Evolutionary conservation across 2,797 vertebrate genomes (phyloP), one percentile per base, ranked within the genome.

Genomic region (Mallotus villosus): DNA sequence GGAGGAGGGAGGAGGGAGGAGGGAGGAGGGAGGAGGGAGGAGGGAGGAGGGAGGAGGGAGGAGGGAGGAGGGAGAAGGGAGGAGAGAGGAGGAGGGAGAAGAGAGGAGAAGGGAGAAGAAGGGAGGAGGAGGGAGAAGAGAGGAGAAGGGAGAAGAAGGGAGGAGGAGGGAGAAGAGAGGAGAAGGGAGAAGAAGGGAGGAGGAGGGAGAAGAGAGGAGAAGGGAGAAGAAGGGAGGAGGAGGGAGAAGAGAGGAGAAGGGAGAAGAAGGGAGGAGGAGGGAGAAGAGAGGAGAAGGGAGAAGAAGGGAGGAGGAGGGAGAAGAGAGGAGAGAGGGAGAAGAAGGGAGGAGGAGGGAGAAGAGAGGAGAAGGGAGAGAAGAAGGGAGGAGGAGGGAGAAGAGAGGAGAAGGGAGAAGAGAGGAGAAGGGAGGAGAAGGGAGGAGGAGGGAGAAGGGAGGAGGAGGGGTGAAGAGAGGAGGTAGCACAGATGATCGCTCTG

Each of bases 401-500:
- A 16, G 2, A 0, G 14, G 72, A 75, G 57, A 6, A 6, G 8
- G 68, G 68, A 46, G n/a, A n/a, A n/a, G n/a, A 68, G 11, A 4
- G 67, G 58, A 37, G 53, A 25, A n/a, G n/a, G n/a, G 57, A 74
- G 68, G 24, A 19, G 9, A n/a, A n/a, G n/a, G n/a, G 70, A 75
- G 53, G 71, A 68, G 55, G 68, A 9, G 3, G 68, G 59, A 41
- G 46, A 27, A 27, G 11, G n/a, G 27, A 65, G 70, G 0, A 24
- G 63, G 27, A 29, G n/a, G n/a, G n/a, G n/a, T n/a, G n/a, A n/a
- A n/a, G n/a, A n/a, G n/a, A n/a, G 27, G 69, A 74, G 22, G 9
- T 46, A 3, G 11, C 9, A 46, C 41, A 46, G 41, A 46, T 46
- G 9, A 46, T 17, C 76, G 73, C 71, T 82, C 85, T 17, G 78